Evolutionary conservation across 2,888 invertebrate genomes (phyloP).

Genomic region (Malachius bipustulatus): DNA sequence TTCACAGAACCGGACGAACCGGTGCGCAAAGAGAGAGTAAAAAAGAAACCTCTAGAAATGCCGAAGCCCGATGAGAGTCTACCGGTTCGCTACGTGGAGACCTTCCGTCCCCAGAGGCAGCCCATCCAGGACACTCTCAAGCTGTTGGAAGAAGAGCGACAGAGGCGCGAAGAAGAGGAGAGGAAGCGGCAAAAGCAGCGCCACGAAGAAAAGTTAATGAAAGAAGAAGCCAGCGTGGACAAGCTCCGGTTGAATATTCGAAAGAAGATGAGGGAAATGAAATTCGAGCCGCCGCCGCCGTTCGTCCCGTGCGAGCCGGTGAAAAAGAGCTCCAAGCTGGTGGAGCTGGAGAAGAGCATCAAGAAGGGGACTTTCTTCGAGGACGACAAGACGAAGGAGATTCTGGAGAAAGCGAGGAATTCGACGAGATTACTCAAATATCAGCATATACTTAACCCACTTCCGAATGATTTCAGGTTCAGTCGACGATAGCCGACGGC

Average conservation of each 20-base stretch:
- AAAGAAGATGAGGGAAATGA: constrained; percentile 30
- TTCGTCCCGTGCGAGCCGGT: constrained; percentile 33
- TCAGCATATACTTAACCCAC: constrained; percentile 25
- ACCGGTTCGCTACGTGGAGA: constrained; percentile 21
- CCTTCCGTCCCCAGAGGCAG: constrained; percentile 22
- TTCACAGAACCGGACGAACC: constrained; percentile 28
- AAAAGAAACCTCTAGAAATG: constrained; percentile 23
- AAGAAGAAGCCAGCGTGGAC: constrained; percentile 32
- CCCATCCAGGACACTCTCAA: constrained; percentile 30
- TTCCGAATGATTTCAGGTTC: constrained; percentile 24
- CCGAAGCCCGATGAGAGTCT: constrained; percentile 18
- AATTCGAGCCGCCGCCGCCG: constrained; percentile 29
- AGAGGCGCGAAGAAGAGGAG: constrained; percentile 31
- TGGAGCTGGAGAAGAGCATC: constrained; percentile 32
- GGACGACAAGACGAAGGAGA: constrained; percentile 32
- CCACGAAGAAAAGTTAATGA: constrained; percentile 28
- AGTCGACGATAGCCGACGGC: constrained; percentile 24
- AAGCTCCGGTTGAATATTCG: constrained; percentile 30
- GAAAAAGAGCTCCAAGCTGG: constrained; percentile 31
- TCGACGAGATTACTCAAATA: constrained; percentile 29
- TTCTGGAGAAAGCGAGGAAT: constrained; percentile 31
- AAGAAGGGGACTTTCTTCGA: constrained; percentile 34
- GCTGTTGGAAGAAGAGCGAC: constrained; percentile 25
- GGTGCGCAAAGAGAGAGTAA: constrained; percentile 27
- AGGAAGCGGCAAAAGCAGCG: constrained; percentile 31